Conservation (phyloP, 2,888 invertebrate species). For the Cheilosia vulpina region DNA sequence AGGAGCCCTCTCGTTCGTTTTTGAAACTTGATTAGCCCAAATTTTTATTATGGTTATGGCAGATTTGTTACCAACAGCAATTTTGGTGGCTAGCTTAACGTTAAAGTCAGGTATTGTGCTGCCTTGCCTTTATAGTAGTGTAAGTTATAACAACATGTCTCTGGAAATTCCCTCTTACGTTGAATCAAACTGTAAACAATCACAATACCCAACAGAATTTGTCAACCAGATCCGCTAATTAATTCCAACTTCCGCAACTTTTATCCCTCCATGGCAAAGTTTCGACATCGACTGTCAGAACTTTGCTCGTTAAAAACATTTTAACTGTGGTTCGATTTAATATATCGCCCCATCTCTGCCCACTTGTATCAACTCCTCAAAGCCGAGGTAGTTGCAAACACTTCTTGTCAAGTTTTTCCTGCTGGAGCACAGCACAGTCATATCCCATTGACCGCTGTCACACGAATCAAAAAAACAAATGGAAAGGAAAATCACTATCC, state of each 20-base stretch:
- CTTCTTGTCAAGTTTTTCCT: constrained; percentile 12
- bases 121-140: too few relatives aligned
- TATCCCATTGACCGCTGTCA: constrained; percentile 9
- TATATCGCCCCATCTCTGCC: constrained; percentile 5
- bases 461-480: constrained; percentile 32
- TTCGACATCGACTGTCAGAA: constrained; percentile 27
- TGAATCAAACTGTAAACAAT: too few relatives aligned
- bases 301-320: constrained; percentile 45
- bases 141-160: too few relatives aligned
- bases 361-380: not conserved
- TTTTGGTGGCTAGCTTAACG: too few relatives aligned
- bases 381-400: not conserved
- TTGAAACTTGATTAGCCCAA: too few relatives aligned
- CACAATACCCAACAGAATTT: too few relatives aligned
- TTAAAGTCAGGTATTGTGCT: too few relatives aligned
- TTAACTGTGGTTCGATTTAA: constrained; percentile 19
- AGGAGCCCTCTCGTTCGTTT: too few relatives aligned
- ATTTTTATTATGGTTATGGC: too few relatives aligned
- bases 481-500: constrained; percentile 34
- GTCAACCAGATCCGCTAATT: too few relatives aligned
- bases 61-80: too few relatives aligned
- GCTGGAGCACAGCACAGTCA: not conserved
- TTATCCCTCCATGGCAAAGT: constrained; percentile 1
- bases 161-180: too few relatives aligned
- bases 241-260: not conserved